These are phyloP conservation scores for Chaenocephalus aceratus DNA, from an alignment of 2,113 vertebrate genomes.

Conservation along the genomic window DNA sequence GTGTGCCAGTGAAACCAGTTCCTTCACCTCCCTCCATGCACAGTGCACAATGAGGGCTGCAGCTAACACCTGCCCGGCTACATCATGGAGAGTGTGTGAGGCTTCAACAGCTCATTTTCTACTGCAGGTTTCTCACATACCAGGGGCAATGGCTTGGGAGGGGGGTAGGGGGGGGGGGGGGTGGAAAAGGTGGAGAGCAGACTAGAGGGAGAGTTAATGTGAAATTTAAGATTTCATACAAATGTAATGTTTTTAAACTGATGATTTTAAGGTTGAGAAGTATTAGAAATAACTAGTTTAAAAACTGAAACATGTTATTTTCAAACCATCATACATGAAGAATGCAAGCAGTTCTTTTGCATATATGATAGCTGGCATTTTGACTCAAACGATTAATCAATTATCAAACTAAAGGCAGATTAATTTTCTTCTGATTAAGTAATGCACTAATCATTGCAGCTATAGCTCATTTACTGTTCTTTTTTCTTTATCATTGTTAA, in stretches of 20 bases:
- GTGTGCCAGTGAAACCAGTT: background rate
- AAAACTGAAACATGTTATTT: background rate
- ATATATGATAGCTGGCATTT: background rate
- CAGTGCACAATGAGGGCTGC: constrained; percentile 17
- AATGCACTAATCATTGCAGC: background rate
- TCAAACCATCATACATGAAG: background rate
- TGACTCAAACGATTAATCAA: background rate
- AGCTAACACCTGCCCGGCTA: constrained; percentile 20
- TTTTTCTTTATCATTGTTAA: too few species aligned
- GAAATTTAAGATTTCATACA: background rate
- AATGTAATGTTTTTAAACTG: background rate
- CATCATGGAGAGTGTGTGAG: constrained; percentile 3
- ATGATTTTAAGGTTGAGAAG: background rate
- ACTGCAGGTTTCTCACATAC: constrained; percentile 22
- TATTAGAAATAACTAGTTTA: background rate
- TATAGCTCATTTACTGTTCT: too few species aligned
- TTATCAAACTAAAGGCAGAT: background rate
- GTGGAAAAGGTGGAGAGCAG: too few species aligned
- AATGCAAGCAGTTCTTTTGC: background rate
- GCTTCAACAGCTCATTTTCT: background rate
- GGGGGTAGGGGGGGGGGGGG: background rate
- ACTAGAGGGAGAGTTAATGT: background rate
- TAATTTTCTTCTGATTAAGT: background rate
- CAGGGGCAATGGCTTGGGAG: constrained; percentile 13
- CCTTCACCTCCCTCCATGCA: constrained; percentile 29